phyloP scores from a whole-genome alignment of 2,113 vertebrate species.

The Pomatorhinus ruficollis region DNA sequence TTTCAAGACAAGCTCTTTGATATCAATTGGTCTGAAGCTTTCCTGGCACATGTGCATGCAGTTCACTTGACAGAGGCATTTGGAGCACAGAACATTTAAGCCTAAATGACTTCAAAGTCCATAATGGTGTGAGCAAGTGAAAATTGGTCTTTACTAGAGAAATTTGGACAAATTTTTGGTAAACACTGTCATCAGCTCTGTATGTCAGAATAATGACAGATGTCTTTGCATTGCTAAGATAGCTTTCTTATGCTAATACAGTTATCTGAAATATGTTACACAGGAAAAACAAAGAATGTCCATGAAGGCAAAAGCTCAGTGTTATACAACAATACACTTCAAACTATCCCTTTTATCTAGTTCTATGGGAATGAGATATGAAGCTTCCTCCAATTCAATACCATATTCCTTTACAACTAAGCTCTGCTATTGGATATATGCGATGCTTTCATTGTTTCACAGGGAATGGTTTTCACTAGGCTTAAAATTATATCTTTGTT shows the following conservation, averaged over 20 bases:
- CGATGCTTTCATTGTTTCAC: not conserved
- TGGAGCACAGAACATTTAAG: not conserved
- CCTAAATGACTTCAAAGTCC: not conserved
- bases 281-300: not conserved
- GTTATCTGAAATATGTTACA: not conserved
- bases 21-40: not conserved
- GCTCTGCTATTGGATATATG: not conserved
- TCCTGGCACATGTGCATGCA: not conserved
- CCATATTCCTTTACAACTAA: not conserved
- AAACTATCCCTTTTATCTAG: not conserved
- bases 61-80: not conserved
- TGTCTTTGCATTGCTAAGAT: not conserved
- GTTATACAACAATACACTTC: not conserved
- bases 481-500: not conserved
- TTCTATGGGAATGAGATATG: not conserved
- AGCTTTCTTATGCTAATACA: not conserved
- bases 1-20: not conserved
- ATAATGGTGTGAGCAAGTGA: not conserved
- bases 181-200: not conserved
- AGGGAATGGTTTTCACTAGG: not conserved
- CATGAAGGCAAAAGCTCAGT: not conserved
- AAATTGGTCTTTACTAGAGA: not conserved
- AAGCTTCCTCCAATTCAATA: not conserved
- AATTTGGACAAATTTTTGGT: not conserved
- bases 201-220: not conserved